Conservation (phyloP, 1,140 invertebrate genomes). For the Daktulosphaira vitifoliae region DNA sequence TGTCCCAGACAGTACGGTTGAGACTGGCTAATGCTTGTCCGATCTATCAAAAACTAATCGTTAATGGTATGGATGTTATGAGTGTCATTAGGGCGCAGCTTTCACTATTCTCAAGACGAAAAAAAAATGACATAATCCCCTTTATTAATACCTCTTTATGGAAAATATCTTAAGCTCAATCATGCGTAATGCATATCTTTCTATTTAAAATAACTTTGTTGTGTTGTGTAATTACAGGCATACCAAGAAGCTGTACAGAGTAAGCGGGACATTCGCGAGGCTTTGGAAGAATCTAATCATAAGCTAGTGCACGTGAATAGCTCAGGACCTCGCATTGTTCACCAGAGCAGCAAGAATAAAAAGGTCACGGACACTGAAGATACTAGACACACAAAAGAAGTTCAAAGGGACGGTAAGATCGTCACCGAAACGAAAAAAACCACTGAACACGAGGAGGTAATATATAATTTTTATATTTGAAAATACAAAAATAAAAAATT, state of each 20-base stretch:
- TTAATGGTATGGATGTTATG: too few relatives aligned
- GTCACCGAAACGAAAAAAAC: slow-evolving; percentile 71
- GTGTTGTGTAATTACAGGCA: slow-evolving; percentile 48
- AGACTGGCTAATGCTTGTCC: too few relatives aligned
- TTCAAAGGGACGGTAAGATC: slow-evolving; percentile 68
- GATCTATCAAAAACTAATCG: too few relatives aligned
- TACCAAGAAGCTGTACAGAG: slow-evolving; percentile 61
- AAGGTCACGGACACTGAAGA: slow-evolving; percentile 78
- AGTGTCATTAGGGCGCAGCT: too few relatives aligned
- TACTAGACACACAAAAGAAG: slow-evolving; percentile 48
- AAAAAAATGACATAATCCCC: too few relatives aligned
- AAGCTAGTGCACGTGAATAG: slow-evolving; percentile 47
- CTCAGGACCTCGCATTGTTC: slow-evolving; percentile 49
- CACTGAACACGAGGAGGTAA: slow-evolving; percentile 69
- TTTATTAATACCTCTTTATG: too few relatives aligned
- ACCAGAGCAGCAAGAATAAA: slow-evolving; percentile 62
- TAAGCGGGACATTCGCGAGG: slow-evolving; percentile 57
- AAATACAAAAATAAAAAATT: too few relatives aligned
- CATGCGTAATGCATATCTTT: too few relatives aligned
- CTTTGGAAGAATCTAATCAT: slow-evolving; percentile 44
- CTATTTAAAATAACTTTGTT: too few relatives aligned
- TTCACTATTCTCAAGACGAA: too few relatives aligned
- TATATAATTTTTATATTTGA: slow-evolving; percentile 11
- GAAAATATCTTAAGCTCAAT: too few relatives aligned
- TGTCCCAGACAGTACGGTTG: too few relatives aligned